Evolutionary conservation across 2,797 vertebrate species (phyloP).

Genomic region (Scleropages formosus): DNA sequence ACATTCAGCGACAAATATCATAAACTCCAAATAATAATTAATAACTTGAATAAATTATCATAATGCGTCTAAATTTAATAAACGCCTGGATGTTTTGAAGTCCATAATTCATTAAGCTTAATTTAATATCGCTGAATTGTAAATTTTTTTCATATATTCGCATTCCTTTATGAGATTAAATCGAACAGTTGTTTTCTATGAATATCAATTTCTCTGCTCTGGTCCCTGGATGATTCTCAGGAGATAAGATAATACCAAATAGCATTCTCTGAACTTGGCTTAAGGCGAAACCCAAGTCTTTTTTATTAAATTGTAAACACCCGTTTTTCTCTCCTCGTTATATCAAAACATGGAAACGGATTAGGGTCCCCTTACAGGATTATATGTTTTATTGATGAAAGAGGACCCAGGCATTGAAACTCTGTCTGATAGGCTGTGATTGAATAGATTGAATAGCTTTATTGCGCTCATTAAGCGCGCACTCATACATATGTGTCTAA

Average conservation of each 20-base stretch:
- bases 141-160: conserved; percentile 21
- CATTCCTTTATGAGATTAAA: conserved; percentile 40
- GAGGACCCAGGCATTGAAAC: conserved; percentile 9
- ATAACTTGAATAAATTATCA: conserved; percentile 25
- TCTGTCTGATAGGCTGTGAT: background rate
- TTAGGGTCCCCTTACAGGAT: conserved; percentile 52
- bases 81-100: conserved; percentile 11
- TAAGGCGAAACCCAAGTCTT: conserved; percentile 57
- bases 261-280: conserved; percentile 50
- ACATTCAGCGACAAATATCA: conserved; percentile 20
- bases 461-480: too few relatives aligned
- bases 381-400: conserved; percentile 50
- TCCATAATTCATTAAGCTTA: conserved; percentile 24
- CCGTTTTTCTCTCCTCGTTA: conserved; percentile 34
- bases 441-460: background rate
- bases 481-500: conserved; percentile 2
- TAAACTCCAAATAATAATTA: background rate
- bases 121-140: conserved; percentile 24
- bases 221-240: conserved; percentile 53
- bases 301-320: conserved; percentile 55
- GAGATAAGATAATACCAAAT: conserved; percentile 58
- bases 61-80: conserved; percentile 15
- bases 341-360: conserved; percentile 54
- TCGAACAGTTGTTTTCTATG: conserved; percentile 46
- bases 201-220: conserved; percentile 48